phyloP scores from a whole-genome alignment of 2,888 invertebrate genomes.

The Drosophila eohydei region DNA sequence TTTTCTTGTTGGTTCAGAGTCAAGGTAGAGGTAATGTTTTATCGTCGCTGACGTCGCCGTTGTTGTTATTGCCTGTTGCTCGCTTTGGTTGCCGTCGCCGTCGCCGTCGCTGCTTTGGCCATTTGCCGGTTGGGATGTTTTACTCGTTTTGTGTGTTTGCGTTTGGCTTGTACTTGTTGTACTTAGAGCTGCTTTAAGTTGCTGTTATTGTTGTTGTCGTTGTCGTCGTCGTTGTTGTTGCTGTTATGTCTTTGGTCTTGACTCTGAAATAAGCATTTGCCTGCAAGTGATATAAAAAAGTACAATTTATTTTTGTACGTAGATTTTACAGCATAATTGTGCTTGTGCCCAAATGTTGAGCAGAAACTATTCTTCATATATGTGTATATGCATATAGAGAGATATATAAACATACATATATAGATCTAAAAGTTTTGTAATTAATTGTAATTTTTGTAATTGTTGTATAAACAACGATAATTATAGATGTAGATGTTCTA shows the following conservation, averaged over 20 bases:
- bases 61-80: slow-evolving; percentile 51
- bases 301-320: slow-evolving; percentile 18
- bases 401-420: neutral
- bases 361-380: neutral
- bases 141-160: slow-evolving; percentile 50
- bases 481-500: neutral
- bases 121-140: slow-evolving; percentile 79
- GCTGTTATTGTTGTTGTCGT: slow-evolving; percentile 33
- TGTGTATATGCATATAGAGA: neutral
- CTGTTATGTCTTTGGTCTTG: slow-evolving; percentile 69
- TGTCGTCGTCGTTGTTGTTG: slow-evolving; percentile 37
- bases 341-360: slow-evolving; percentile 1
- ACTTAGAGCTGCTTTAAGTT: slow-evolving; percentile 64
- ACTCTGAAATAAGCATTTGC: slow-evolving; percentile 68
- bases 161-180: slow-evolving; percentile 69
- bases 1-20: slow-evolving; percentile 82
- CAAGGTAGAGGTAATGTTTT: slow-evolving; percentile 84
- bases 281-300: slow-evolving; percentile 29
- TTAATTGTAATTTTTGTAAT: no score
- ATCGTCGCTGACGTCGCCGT: slow-evolving; percentile 46
- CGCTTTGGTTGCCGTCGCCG: slow-evolving; percentile 27
- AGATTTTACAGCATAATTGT: slow-evolving; percentile 20
- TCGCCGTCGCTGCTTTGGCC: slow-evolving; percentile 63
- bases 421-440: neutral
- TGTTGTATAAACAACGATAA: neutral